Evolutionary conservation across 2,113 vertebrate species (phyloP), one percentile per base, ranked within the genome.

Genomic region (Noctilio leporinus): DNA sequence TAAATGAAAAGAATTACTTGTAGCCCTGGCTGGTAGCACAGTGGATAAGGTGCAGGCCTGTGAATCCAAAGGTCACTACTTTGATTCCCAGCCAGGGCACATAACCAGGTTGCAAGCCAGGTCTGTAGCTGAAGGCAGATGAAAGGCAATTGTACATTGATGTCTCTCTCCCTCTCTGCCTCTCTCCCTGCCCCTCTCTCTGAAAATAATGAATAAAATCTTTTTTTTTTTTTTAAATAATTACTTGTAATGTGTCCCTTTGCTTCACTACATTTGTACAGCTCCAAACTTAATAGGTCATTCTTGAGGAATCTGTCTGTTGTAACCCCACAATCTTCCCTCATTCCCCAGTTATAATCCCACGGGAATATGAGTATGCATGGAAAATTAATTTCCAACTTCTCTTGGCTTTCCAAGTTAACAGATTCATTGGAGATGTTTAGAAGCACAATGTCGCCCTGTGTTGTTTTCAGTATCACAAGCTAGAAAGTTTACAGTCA

Each of bases 401-500:
- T 30, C 43, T 93, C 47, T 59, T 82, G 87, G 55, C n/a, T n/a
- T n/a, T n/a, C n/a, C n/a, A n/a, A n/a, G n/a, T 49, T 81, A 55
- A 43, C 4, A 69, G 11, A 87, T 85, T 88, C 67, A 87, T n/a
- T 78, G 55, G 86, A 88, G 96, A 62, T 28, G 33, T 83, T 91
- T 45, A 53, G 43, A 96, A 57, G n/a, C 51, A 43, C 2, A 72
- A 4, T 33, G 51, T 94, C 78, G 47, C 10, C 38, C 57, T 62
- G 73, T 70, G 7, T 35, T 55, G 3, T 89, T 97, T 90, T 93
- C 57, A 59, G 5, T 75, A 55, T 88, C 77, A 92, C 40, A 0
- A 14, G 65, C n/a, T 9, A 93, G 95, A 93, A 91, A 59, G 49
- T n/a, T 97, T 93, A 94, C 20, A 81, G 15, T 35, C 26, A 43